These are phyloP conservation scores for Agapornis canus DNA, from an alignment of 2,797 vertebrate species.

Conservation along the genomic window DNA sequence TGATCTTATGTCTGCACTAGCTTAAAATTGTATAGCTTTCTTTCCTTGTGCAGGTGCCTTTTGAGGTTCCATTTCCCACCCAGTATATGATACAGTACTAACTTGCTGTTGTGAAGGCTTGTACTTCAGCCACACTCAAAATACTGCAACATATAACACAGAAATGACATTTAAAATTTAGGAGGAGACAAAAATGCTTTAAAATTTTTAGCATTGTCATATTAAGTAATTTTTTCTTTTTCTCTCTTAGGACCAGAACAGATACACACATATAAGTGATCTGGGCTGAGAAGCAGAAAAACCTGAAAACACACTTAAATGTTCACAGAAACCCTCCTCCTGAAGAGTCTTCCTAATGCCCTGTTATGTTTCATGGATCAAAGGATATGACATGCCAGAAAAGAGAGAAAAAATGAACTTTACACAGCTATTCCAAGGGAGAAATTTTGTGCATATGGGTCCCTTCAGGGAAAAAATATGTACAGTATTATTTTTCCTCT, in stretches of 20 bases:
- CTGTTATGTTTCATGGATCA: slow-evolving; percentile 32
- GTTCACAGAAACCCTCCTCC: background rate
- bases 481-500: slow-evolving; percentile 7
- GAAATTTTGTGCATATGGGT: slow-evolving; percentile 34
- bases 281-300: background rate
- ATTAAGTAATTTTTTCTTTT: background rate
- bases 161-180: background rate
- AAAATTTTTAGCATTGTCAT: background rate
- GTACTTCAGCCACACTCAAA: background rate
- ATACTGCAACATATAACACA: background rate
- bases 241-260: background rate
- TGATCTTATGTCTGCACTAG: background rate
- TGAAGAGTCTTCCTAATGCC: background rate
- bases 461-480: slow-evolving; percentile 54
- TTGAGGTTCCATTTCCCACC: background rate
- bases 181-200: background rate
- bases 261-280: background rate
- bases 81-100: background rate
- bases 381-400: background rate
- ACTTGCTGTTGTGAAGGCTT: background rate
- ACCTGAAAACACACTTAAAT: background rate
- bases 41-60: background rate
- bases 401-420: background rate
- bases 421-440: background rate
- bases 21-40: background rate